phyloP scores from a whole-genome alignment of 64 coral and sea anemone species.

The Stichodactyla mertensii region DNA sequence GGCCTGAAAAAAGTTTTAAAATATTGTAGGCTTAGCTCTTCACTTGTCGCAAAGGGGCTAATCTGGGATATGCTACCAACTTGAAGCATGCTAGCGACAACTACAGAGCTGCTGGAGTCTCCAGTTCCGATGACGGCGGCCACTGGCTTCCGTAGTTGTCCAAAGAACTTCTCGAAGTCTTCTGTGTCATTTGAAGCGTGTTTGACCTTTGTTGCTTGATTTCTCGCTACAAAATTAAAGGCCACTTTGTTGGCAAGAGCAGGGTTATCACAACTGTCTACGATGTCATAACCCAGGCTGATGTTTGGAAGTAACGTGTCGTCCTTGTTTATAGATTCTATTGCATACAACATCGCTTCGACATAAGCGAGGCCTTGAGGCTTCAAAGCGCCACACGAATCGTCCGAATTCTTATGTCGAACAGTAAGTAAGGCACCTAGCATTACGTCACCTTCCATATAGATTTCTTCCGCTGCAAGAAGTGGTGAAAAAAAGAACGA shows the following conservation, averaged over 20 bases:
- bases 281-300: conserved; percentile 51
- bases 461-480: conserved; percentile 6
- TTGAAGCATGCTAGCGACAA: conserved; percentile 47
- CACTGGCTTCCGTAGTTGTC: background rate
- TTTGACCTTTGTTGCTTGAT: background rate
- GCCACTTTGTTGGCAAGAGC: conserved; percentile 21
- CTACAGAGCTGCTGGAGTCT: conserved; percentile 27
- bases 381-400: conserved; percentile 31
- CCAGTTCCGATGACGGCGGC: conserved; percentile 27
- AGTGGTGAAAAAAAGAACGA: background rate
- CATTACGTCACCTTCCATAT: conserved; percentile 26
- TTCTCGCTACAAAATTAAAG: conserved; percentile 29
- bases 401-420: conserved; percentile 19
- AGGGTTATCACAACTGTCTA: conserved; percentile 46
- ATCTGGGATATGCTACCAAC: conserved; percentile 18
- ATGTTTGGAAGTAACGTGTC: conserved; percentile 23
- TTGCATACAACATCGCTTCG: conserved; percentile 58
- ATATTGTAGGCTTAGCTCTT: conserved; percentile 41
- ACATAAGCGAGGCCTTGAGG: conserved; percentile 23
- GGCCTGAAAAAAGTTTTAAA: conserved; percentile 51
- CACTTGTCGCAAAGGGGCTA: conserved; percentile 52
- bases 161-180: background rate
- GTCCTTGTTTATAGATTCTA: conserved; percentile 32
- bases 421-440: conserved; percentile 23
- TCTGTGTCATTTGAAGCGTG: background rate